A percentile compares a stretch with the other conserved stretches of the same genome.
Conservation (phyloP, 1,140 invertebrate species). For the Drosophila quadrilineata region DNA sequence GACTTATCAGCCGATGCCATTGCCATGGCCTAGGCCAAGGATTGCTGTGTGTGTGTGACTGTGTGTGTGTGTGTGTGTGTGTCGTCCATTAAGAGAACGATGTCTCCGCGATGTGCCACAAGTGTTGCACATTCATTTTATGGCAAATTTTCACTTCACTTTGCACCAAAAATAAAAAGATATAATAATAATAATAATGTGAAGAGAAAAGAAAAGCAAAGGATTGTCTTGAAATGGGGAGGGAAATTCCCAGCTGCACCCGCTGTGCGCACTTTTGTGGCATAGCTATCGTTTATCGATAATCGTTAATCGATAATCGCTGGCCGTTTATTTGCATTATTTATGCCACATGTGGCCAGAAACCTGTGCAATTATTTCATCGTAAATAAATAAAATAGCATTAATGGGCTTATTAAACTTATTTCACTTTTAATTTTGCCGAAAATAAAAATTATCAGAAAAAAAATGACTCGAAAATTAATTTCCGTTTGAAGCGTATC, state of each 20-base stretch:
- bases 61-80: slow-evolving; percentile 1
- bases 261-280: slow-evolving; percentile 61
- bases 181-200: too few relatives aligned
- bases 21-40: slow-evolving; percentile 35
- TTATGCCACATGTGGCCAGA: slow-evolving; percentile 60
- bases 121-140: slow-evolving; percentile 33
- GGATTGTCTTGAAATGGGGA: slow-evolving; percentile 11
- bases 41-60: slow-evolving; percentile 8
- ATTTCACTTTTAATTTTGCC: too few relatives aligned
- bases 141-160: slow-evolving; percentile 71
- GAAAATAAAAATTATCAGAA: too few relatives aligned
- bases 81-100: slow-evolving; percentile 71
- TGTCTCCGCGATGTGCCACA: slow-evolving; percentile 51
- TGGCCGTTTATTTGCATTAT: slow-evolving; percentile 72
- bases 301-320: too few relatives aligned
- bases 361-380: slow-evolving; percentile 6
- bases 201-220: too few relatives aligned
- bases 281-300: slow-evolving; percentile 65
- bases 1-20: slow-evolving; percentile 64
- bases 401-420: too few relatives aligned
- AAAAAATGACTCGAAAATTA: too few relatives aligned
- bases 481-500: too few relatives aligned
- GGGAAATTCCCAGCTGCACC: slow-evolving; percentile 52
- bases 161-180: too few relatives aligned
- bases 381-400: too few relatives aligned